Base-by-base conservation (phyloP, 2,113 vertebrate species). In the Sturnira hondurensis region DNA sequence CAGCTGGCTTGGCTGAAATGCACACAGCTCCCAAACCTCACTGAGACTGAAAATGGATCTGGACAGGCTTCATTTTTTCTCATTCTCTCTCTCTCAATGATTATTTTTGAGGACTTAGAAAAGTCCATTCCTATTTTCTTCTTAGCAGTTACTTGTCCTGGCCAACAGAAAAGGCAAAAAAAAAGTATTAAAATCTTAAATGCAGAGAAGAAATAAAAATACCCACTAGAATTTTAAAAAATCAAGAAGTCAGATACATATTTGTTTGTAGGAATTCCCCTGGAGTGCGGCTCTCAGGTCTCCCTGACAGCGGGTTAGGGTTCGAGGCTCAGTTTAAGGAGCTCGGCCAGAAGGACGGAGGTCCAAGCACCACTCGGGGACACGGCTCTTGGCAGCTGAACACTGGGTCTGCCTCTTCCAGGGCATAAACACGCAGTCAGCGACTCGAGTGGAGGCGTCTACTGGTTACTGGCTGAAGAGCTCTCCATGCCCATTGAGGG, bases 1-100 rank as follows among this genome's bases (percentile, higher is more conserved):
- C 95, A 96, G 95, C 89, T 87, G 92, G 63, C 24, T 87, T 87
- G 54, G 74, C 80, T 96, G 94, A 94, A 97, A 95, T 90, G 95
- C 95, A 80, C 89, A 1, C 3, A 41, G 90, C 67, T 38, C 83
- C 38, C 15, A 87, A 74, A 89, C 74, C 58, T 41, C 3, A 41
- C 56, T 1, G 4, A 86, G 54, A 45, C 71, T 56, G 67, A 74
- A 95, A 58, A 81, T 67, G n/a, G 36, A 88, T 78, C 73, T 80
- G 86, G 47, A 10, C 7, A 8, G 16, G 22, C 28, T 45, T 28
- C n/a, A 5, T 63, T 56, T n/a, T 1, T 7, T 22, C 2, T 50
- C 26, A 31, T 3, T 84, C 17, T 63, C 58, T 68, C 36, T 73
- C 22, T 73, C 28, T 88, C 28, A 71, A 2, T 91, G 61, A 63